Evolutionary conservation across 2,888 invertebrate species (phyloP).

Genomic region (Panopea generosa): DNA sequence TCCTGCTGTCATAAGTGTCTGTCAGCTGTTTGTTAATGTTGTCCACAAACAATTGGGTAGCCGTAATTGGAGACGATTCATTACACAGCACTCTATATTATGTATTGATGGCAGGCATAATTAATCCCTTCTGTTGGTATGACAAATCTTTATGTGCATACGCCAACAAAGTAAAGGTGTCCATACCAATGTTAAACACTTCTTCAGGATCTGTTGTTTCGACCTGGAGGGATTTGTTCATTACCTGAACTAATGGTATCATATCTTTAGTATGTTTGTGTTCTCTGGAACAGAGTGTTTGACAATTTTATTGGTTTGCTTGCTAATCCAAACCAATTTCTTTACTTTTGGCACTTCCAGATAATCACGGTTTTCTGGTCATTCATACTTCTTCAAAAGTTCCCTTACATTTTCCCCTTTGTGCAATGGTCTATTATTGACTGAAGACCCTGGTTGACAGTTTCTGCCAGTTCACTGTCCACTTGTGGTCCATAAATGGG

Average conservation of each 20-base stretch:
- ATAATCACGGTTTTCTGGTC: constrained; percentile 17
- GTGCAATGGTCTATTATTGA: constrained; percentile 10
- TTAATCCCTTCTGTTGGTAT: not conserved
- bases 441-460: constrained; percentile 5
- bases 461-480: constrained; percentile 8
- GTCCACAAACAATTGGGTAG: constrained; percentile 7
- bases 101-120: not conserved
- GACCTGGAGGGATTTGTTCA: too few species aligned
- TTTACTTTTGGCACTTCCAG: constrained; percentile 24
- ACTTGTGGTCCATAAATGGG: not conserved
- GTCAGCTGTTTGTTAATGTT: constrained; percentile 11
- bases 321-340: not conserved
- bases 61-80: too few species aligned
- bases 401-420: not conserved
- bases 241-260: constrained; percentile 26
- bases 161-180: constrained; percentile 5
- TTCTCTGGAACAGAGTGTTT: constrained; percentile 15
- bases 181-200: not conserved
- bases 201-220: constrained; percentile 9
- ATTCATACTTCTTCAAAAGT: constrained; percentile 3
- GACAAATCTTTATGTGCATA: constrained; percentile 7
- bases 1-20: constrained; percentile 14
- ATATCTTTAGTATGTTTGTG: constrained; percentile 16
- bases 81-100: not conserved
- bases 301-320: not conserved